Base-by-base conservation (phyloP, 2,113 vertebrate genomes). In the Colaptes auratus region DNA sequence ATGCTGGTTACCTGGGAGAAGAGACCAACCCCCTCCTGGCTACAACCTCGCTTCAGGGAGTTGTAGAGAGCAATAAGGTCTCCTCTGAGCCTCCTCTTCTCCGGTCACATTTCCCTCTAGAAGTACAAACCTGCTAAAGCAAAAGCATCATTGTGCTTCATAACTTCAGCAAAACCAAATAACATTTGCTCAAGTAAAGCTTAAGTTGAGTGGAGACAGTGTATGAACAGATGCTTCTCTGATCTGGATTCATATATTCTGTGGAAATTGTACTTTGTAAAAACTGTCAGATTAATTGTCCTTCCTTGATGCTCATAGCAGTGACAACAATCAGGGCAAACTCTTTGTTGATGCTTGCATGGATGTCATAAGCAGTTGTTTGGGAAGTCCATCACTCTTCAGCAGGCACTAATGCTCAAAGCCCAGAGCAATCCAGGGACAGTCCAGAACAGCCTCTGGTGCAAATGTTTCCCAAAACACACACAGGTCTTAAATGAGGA, bases 261-360 rank as follows among this genome's bases (percentile, higher is more conserved):
- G 7, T 60, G 52, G 28, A 92, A 89, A 82, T 30, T 23, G n/a
- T 20, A 55, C 19, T 70, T 70, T 55, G 39, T 74, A 82, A 65
- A 86, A 86, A 23, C 33, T 65, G 63, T 46, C 64, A 53, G 18
- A 63, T 61, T 33, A 82, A n/a, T 85, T 82, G 7, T 50, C 50
- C 16, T 82, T 91, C 65, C 24, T 53, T 66, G 55, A 35, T 59
- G 42, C 42, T 79, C n/a, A 28, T 3, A 46, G 23, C 10, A 79
- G 53, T 0, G 0, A 78, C 5, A 9, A 55, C 31, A 86, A 65
- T 74, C 12, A 36, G 8, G 15, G 31, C 3, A 3, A 92, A 44
- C 44, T 28, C 25, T 30, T 42, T 72, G 14, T 35, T n/a, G 31
- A n/a, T 63, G 58, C 12, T 82, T 89, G 33, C 24, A 71, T 0